phyloP scores from a whole-genome alignment of 2,113 vertebrate genomes.

The Planiliza haematocheilus region DNA sequence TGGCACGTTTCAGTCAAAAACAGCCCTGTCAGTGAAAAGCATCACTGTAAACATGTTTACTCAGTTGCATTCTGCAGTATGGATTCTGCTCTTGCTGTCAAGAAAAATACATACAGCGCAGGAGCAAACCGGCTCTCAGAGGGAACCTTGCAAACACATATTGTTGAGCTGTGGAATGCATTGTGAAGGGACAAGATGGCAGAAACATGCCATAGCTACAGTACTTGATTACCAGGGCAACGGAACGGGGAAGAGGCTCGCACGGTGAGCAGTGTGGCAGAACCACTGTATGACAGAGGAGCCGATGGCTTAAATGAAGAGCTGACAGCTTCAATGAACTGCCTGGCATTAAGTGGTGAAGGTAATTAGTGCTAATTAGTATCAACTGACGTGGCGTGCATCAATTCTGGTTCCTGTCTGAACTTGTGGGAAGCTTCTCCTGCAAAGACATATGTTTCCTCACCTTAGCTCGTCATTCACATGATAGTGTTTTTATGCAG shows the following conservation, averaged over 20 bases:
- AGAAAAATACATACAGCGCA: constrained; percentile 8
- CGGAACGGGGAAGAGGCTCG: constrained; percentile 6
- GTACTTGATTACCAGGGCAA: constrained; percentile 28
- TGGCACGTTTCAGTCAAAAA: constrained; percentile 20
- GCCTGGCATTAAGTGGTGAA: constrained; percentile 51
- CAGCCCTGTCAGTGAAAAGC: constrained; percentile 22
- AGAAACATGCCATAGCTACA: constrained; percentile 14
- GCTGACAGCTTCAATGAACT: constrained; percentile 50
- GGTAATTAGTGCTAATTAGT: constrained; percentile 56
- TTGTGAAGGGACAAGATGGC: constrained; percentile 7
- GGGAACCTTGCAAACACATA: constrained; percentile 14
- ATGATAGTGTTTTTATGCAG: background rate
- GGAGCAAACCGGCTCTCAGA: constrained; percentile 15
- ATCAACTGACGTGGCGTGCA: constrained; percentile 32
- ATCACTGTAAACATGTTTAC: constrained; percentile 31
- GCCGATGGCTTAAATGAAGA: constrained; percentile 51
- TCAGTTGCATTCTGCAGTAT: constrained; percentile 12
- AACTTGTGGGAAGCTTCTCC: background rate
- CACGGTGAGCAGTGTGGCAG: constrained; percentile 31
- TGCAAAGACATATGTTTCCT: constrained; percentile 9
- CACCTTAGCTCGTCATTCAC: background rate
- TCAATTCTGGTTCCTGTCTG: constrained; percentile 21
- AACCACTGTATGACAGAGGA: constrained; percentile 28
- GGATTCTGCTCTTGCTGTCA: constrained; percentile 24
- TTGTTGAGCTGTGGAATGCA: background rate